Base-by-base conservation (phyloP, 1,140 invertebrate species). In the Apis cerana region DNA sequence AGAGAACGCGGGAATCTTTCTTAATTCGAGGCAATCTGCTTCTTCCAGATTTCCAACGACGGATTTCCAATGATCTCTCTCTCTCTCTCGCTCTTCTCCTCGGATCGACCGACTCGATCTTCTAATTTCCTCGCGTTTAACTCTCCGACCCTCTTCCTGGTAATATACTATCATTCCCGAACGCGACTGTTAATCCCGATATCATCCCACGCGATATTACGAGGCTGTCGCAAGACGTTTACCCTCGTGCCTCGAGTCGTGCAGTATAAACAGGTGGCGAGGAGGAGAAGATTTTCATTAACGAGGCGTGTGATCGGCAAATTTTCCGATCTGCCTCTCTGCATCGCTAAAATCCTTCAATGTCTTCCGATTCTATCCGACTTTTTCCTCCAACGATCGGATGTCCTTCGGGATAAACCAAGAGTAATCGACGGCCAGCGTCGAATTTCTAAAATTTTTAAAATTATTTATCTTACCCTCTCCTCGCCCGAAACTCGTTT, bases 231-330 rank as follows among this genome's bases (percentile, higher is more conserved):
- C 75, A 82, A 82, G 80, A 76, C 64, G 72, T 82, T 82, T 82
- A 76, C 72, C 78, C 33, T 61, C 13, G 52, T 75, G 70, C 78
- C 33, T 61, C 13, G 52, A 81, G 70, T 65, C 17, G 52, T 58
- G 71, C 61, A 33, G 62, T 67, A 59, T 81, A 75, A 81, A 75
- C 80, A 75, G 62, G 19, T 52, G 54, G 5, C 23, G 2, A 19
- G 54, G 52, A 23, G 52, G 74, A 33, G 33, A 54, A 59, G 23
- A 43, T 43, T 82, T 54, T 68, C 80, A 76, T 76, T 82, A 82
- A 76, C 72, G 72, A 76, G 72, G 62, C 80, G 64, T 82, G 64
- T 82, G 80, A 81, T 81, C 68, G 80, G 64, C 72, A 75, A 82
- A 82, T 82, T 76, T 82, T 82, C 80, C 72, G 8, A 52, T 12